Conservation (phyloP, 1,140 invertebrate species). For the Oppia nitens region DNA sequence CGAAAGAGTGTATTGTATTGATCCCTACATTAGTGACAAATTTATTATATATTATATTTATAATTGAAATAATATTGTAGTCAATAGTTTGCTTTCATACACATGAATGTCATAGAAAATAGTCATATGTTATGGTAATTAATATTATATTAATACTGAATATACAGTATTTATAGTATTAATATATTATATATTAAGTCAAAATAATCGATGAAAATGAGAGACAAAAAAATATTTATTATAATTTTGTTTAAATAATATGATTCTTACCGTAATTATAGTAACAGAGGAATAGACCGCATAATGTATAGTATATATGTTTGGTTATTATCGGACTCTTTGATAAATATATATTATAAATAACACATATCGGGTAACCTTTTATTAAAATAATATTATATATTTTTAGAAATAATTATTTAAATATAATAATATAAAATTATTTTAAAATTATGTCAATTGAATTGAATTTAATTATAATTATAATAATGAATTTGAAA, state of each 20-base stretch:
- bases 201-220: too few species aligned
- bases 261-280: constrained; percentile 53
- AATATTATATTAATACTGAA: too few species aligned
- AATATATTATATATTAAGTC: too few species aligned
- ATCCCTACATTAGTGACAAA: constrained; percentile 27
- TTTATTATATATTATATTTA: constrained; percentile 18
- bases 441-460: too few species aligned
- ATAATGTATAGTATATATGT: constrained; percentile 53
- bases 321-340: constrained; percentile 37
- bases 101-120: too few species aligned
- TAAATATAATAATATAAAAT: neutral
- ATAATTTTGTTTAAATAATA: too few species aligned
- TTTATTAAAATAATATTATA: constrained; percentile 25
- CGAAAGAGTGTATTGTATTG: constrained; percentile 48
- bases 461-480: too few species aligned
- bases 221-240: too few species aligned
- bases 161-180: too few species aligned
- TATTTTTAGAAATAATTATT: too few species aligned
- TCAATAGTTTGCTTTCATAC: too few species aligned
- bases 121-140: too few species aligned
- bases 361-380: constrained; percentile 58
- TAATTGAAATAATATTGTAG: neutral
- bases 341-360: constrained; percentile 44
- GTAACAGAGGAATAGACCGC: constrained; percentile 49
- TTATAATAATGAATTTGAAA: neutral